Evolutionary conservation across 2,113 vertebrate genomes (phyloP), one percentile per base, ranked within the genome.

Genomic region (Myiagra hebetior): DNA sequence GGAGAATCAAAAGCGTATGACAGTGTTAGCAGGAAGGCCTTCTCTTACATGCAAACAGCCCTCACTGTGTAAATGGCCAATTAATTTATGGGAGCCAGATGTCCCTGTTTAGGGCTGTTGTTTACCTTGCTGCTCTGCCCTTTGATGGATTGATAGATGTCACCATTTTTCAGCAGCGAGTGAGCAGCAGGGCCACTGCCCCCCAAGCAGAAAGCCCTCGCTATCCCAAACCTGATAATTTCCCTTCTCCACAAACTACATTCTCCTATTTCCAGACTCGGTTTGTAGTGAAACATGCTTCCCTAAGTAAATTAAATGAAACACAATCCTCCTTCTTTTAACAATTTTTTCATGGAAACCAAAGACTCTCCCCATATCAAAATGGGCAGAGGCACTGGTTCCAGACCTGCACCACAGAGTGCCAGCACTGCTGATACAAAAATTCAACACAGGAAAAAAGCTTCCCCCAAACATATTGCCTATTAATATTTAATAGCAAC

Each of bases 51-150:
- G 97, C 97, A 98, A 98, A 94, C 95, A 96, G 93, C 85, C 96
- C 95, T 96, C 87, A 37, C 94, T 81, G 93, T 97, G 98, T 97
- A 96, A 97, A 97, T 96, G 93, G 96, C 88, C 96, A 94, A 98
- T 98, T 98, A 97, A 97, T 97, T 96, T 93, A 96, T 95, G 93
- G 95, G 85, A 97, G 96, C 95, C 97, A 97, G 93, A 96, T 97
- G 97, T 94, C 89, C 78, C 91, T 88, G 84, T 90, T 95, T 93
- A 60, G 59, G 4, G 75, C 80, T 20, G 2, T 65, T 97, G 95
- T 97, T 97, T 96, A 96, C 96, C 96, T 95, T 97, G 31, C 82
- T 90, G 96, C 86, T 75, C 93, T 69, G 91, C 92, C 85, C 97
- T 96, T 85, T 89, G 93, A 96, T 83, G 91, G 96, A 97, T 84